Evolutionary conservation across 2,888 invertebrate genomes (phyloP).

Genomic region (Cerastis leucographa): DNA sequence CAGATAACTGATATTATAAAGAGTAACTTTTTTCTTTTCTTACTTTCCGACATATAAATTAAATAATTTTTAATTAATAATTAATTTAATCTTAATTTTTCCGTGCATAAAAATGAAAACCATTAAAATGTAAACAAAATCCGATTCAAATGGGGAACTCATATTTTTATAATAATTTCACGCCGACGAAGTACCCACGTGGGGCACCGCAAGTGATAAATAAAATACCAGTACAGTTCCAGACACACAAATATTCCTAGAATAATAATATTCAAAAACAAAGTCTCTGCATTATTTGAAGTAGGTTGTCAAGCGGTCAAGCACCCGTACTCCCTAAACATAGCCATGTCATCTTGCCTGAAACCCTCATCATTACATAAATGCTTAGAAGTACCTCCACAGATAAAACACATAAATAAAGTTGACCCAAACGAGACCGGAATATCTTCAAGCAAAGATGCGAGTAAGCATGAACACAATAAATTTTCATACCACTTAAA

Average conservation of each 20-base stretch:
- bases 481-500: conserved; percentile 69
- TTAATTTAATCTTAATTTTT: too few relatives aligned
- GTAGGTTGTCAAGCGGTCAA: conserved; percentile 39
- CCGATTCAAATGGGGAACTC: too few relatives aligned
- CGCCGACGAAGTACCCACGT: too few relatives aligned
- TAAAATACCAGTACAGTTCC: neutral
- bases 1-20: too few relatives aligned
- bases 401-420: conserved; percentile 56
- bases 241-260: neutral
- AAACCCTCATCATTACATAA: conserved; percentile 44
- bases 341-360: conserved; percentile 16
- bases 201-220: neutral
- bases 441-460: conserved; percentile 62
- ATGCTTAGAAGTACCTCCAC: conserved; percentile 37
- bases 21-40: too few relatives aligned
- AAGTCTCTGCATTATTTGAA: conserved; percentile 17
- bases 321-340: conserved; percentile 34
- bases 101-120: too few relatives aligned
- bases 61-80: too few relatives aligned
- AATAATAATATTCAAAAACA: neutral
- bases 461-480: conserved; percentile 62
- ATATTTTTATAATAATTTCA: too few relatives aligned
- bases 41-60: too few relatives aligned
- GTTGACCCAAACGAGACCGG: conserved; percentile 46
- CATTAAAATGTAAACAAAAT: too few relatives aligned